Evolutionary conservation across 2,797 vertebrate species (phyloP).

Genomic region (Telmatherina bonti): DNA sequence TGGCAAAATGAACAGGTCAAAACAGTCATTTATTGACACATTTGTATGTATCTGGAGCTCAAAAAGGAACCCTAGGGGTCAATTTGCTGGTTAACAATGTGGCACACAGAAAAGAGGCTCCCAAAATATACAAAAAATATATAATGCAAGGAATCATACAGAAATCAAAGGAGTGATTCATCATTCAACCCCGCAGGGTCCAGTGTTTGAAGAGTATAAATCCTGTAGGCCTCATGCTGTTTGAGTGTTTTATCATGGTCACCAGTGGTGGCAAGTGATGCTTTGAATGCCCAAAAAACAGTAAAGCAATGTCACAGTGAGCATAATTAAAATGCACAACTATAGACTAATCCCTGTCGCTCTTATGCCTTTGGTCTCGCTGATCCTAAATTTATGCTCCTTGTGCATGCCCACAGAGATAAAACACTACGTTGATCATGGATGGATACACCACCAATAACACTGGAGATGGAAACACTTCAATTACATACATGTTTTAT

Average conservation of each 20-base stretch:
- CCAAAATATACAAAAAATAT: constrained; percentile 7
- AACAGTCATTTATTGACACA: too few relatives aligned
- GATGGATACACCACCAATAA: neutral
- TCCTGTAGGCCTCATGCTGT: constrained; percentile 10
- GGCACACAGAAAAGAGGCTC: neutral
- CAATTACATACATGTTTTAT: neutral
- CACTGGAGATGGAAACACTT: neutral
- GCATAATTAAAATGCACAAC: constrained; percentile 7
- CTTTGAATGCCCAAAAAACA: neutral
- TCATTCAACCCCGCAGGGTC: neutral
- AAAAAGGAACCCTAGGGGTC: too few relatives aligned
- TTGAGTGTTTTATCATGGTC: constrained; percentile 21
- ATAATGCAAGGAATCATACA: neutral
- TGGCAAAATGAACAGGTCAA: too few relatives aligned
- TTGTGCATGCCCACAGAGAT: neutral
- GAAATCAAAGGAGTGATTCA: constrained; percentile 9
- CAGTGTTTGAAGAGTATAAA: constrained; percentile 12
- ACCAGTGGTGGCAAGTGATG: constrained; percentile 1
- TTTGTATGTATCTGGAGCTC: too few relatives aligned
- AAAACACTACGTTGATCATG: neutral
- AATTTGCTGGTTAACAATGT: too few relatives aligned
- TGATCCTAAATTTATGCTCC: constrained; percentile 4
- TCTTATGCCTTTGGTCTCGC: neutral
- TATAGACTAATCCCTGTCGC: neutral
- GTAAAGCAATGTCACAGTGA: neutral